Evolutionary conservation across 2,888 invertebrate genomes (phyloP), one percentile per base, ranked within the genome.

Genomic region (Rhynchonema sp.): DNA sequence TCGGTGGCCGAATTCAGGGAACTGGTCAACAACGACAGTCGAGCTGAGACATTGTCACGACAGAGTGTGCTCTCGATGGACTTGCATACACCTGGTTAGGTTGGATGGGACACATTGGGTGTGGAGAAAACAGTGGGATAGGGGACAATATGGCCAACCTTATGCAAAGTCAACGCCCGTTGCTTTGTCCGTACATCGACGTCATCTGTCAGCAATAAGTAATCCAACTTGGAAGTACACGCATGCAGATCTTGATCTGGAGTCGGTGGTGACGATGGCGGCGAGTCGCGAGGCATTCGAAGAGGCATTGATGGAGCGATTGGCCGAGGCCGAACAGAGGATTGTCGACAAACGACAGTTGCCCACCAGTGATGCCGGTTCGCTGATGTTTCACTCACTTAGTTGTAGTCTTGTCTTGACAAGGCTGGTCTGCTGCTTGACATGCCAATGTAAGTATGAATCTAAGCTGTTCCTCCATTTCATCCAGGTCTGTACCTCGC

Each of bases 401-500:
- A n/a, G n/a, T n/a, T n/a, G n/a, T n/a, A n/a, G n/a, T n/a, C n/a
- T n/a, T n/a, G n/a, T n/a, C n/a, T n/a, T n/a, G n/a, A n/a, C n/a
- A n/a, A n/a, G n/a, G n/a, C n/a, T n/a, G n/a, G n/a, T n/a, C n/a
- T n/a, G n/a, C n/a, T n/a, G n/a, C n/a, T n/a, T n/a, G n/a, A n/a
- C n/a, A n/a, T n/a, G n/a, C n/a, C n/a, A n/a, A n/a, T n/a, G n/a
- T n/a, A n/a, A n/a, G n/a, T n/a, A n/a, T n/a, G n/a, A n/a, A n/a
- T n/a, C n/a, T n/a, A n/a, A n/a, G n/a, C n/a, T n/a, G n/a, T n/a
- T n/a, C n/a, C n/a, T n/a, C n/a, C 17, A 17, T n/a, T 23, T 49
- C 49, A 17, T 3, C 20, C 49, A 49, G 75, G 74, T 1, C 68
- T 71, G 58, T 76, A 75, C 64, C 66, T 75, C 38, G 74, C 75